phyloP scores from a whole-genome alignment of 2,113 vertebrate genomes.

The Athene noctua region DNA sequence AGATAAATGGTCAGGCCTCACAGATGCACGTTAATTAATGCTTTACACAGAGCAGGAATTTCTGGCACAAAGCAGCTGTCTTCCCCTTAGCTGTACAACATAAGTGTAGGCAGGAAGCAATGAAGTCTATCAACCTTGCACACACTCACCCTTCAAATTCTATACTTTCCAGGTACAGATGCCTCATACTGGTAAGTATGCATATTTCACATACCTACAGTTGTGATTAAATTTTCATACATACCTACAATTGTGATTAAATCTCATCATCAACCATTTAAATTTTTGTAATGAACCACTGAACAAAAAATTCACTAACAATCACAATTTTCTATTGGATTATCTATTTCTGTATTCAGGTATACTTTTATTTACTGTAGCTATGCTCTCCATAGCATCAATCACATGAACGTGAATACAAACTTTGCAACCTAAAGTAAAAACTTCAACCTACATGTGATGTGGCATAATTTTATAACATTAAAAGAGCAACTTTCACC shows the following conservation, averaged over 20 bases:
- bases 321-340: background rate
- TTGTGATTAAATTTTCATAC: background rate
- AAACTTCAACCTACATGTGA: background rate
- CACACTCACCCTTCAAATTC: background rate
- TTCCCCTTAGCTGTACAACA: background rate
- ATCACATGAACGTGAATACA: background rate
- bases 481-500: background rate
- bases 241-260: background rate
- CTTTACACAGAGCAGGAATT: background rate
- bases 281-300: background rate
- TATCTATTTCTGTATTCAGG: background rate
- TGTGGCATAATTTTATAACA: background rate
- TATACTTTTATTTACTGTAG: background rate
- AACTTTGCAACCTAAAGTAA: background rate
- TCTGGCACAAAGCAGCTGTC: background rate
- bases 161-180: background rate
- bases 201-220: background rate
- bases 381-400: background rate
- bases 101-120: background rate
- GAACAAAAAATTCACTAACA: background rate
- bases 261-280: background rate
- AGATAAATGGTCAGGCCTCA: background rate
- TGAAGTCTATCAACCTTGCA: background rate
- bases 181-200: accelerated
- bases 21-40: background rate